A percentile compares a stretch with the other conserved stretches of the same genome.
These are phyloP conservation scores for Tetragonula carbonaria DNA, from an alignment of 2,888 invertebrate genomes.

Conservation along the genomic window DNA sequence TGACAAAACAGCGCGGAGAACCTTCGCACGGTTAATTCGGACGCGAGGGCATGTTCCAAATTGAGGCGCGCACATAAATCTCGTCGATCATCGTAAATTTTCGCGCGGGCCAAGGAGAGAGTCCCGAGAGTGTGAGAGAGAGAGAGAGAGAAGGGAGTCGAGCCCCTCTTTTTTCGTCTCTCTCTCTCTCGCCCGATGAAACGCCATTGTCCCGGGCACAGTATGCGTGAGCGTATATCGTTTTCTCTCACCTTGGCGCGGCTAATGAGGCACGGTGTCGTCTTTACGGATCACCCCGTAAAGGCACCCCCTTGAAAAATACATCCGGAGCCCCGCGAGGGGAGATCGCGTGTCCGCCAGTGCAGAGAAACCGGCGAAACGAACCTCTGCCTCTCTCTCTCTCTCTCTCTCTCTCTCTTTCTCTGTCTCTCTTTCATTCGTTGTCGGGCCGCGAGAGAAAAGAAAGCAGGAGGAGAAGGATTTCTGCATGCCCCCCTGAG, in stretches of 20 bases:
- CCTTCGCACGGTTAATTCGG: slow-evolving; percentile 49
- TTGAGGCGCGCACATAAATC: slow-evolving; percentile 56
- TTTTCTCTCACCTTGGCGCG: slow-evolving; percentile 49
- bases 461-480: slow-evolving; percentile 49
- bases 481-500: slow-evolving; percentile 61
- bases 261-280: slow-evolving; percentile 67
- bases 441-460: slow-evolving; percentile 17
- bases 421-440: too few relatives aligned
- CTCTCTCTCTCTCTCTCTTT: too few relatives aligned
- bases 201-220: slow-evolving; percentile 52
- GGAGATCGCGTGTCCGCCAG: too few relatives aligned
- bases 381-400: too few relatives aligned
- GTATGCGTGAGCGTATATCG: slow-evolving; percentile 40
- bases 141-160: not conserved
- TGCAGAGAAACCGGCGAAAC: too few relatives aligned
- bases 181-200: not conserved
- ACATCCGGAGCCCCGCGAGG: slow-evolving; percentile 50
- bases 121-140: too few relatives aligned
- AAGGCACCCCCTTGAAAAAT: slow-evolving; percentile 56
- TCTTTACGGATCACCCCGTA: slow-evolving; percentile 67
- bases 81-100: slow-evolving; percentile 57
- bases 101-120: slow-evolving; percentile 15
- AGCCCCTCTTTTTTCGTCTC: slow-evolving; percentile 8
- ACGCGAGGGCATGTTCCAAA: slow-evolving; percentile 43
- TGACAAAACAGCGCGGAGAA: slow-evolving; percentile 24